A percentile compares a stretch with the other conserved stretches of the same genome.
phyloP scores from a whole-genome alignment of 2,797 vertebrate genomes.

The Enteromius viviparus region DNA sequence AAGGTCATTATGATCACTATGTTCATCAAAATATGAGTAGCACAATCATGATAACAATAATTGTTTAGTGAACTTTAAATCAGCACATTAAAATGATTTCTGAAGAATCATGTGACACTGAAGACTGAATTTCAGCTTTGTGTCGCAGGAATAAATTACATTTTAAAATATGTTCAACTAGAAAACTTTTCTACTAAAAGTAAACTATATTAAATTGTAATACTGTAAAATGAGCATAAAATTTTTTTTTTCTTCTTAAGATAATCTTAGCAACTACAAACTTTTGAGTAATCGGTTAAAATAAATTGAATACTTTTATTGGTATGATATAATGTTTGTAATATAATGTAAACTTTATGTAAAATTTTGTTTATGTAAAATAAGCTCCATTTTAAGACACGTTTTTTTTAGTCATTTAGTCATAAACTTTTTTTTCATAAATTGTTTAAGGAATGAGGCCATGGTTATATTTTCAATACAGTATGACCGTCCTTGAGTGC shows the following conservation, averaged over 20 bases:
- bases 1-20: neutral
- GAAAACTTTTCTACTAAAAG: neutral
- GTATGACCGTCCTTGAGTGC: neutral
- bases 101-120: neutral
- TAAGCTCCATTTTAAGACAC: neutral
- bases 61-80: neutral
- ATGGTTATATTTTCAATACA: neutral
- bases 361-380: neutral
- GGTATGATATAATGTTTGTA: neutral
- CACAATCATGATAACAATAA: neutral
- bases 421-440: neutral
- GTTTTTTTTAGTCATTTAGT: neutral
- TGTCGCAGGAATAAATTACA: neutral
- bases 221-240: neutral
- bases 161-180: neutral
- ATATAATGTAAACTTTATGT: neutral
- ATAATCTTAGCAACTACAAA: neutral
- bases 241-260: neutral
- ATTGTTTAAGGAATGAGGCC: neutral
- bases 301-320: neutral
- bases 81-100: neutral
- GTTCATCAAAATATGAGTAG: neutral
- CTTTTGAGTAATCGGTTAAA: too few species aligned
- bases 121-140: neutral
- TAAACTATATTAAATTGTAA: neutral